Conservation (phyloP, 2,113 vertebrate species). For the Anarhynchus alexandrinus region DNA sequence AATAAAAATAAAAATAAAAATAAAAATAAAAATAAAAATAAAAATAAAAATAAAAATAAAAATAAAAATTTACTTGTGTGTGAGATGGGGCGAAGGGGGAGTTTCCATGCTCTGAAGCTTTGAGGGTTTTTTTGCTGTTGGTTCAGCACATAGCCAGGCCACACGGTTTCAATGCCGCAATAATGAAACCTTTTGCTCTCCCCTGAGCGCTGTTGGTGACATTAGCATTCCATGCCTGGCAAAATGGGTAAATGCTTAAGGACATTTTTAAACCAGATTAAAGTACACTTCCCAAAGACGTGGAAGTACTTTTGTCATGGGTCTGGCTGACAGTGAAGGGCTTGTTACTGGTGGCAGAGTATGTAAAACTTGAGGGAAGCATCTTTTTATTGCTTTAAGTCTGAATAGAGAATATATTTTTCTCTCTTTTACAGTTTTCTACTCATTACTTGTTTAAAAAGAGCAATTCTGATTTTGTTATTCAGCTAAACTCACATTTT, state of each 20-base stretch:
- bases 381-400: not conserved
- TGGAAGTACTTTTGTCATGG: not conserved
- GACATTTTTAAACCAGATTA: not conserved
- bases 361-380: not conserved
- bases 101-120: not conserved
- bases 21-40: too few species aligned
- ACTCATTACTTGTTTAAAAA: not conserved
- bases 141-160: not conserved
- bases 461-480: not conserved
- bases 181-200: not conserved
- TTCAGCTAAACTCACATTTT: not conserved
- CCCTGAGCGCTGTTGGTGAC: not conserved
- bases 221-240: not conserved
- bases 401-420: not conserved
- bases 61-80: not conserved
- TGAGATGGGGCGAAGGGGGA: fast-evolving
- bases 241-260: not conserved
- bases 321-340: not conserved
- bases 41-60: too few species aligned
- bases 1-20: too few species aligned
- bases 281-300: not conserved
- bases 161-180: fast-evolving
- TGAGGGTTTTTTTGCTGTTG: not conserved
- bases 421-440: not conserved
- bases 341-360: not conserved